Conservation (phyloP, 2,888 invertebrate genomes). For the Heteromurus nitidus region DNA sequence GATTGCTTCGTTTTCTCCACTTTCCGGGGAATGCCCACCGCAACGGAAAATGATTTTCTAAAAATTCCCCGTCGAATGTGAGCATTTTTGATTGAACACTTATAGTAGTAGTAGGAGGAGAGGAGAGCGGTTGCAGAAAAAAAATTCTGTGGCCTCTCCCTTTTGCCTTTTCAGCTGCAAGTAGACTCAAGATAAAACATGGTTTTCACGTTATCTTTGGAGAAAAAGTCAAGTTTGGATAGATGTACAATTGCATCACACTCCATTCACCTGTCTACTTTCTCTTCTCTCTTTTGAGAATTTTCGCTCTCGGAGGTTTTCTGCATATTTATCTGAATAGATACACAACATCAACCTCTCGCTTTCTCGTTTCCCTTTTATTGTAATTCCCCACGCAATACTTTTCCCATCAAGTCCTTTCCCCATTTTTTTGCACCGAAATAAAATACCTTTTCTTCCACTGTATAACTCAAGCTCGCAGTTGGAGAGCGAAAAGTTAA, state of each 20-base stretch:
- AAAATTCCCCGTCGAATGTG: too few relatives aligned
- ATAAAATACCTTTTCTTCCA: conserved; percentile 15
- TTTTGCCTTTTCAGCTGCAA: neutral
- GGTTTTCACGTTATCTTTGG: conserved; percentile 13
- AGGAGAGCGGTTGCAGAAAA: too few relatives aligned
- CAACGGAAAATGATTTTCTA: too few relatives aligned
- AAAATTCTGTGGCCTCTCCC: neutral
- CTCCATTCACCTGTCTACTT: conserved; percentile 40
- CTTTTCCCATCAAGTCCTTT: conserved; percentile 29
- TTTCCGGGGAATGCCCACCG: too few relatives aligned
- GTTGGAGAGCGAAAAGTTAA: conserved; percentile 49
- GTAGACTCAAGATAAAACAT: neutral
- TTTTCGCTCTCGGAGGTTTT: conserved; percentile 16
- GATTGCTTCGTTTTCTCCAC: too few relatives aligned
- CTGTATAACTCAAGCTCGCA: conserved; percentile 19
- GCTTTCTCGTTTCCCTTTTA: conserved; percentile 26
- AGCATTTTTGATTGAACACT: too few relatives aligned
- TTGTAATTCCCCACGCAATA: conserved; percentile 43
- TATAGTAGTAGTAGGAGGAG: too few relatives aligned
- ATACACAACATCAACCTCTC: neutral
- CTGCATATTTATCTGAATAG: conserved; percentile 36
- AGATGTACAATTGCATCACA: neutral
- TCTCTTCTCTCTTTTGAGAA: neutral
- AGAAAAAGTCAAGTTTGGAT: neutral
- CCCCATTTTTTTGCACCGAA: conserved; percentile 10